A percentile compares a stretch with the other conserved stretches of the same genome.
phyloP scores from a whole-genome alignment of 2,888 invertebrate genomes.

The Idaea aversata region DNA sequence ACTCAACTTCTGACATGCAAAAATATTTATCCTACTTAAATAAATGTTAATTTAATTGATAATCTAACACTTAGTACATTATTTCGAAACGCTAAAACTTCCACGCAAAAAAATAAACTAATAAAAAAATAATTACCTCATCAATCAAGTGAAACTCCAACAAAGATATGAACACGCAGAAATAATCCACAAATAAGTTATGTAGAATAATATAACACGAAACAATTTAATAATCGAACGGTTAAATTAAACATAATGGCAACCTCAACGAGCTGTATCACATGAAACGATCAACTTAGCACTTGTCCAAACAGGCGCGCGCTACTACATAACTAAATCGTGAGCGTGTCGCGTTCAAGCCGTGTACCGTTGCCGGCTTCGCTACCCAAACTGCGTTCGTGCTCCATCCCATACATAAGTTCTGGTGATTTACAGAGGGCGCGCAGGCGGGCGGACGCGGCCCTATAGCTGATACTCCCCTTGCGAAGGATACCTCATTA shows the following conservation, averaged over 20 bases:
- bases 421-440: slow-evolving; percentile 65
- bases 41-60: slow-evolving; percentile 10
- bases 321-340: slow-evolving; percentile 59
- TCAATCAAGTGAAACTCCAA: slow-evolving; percentile 44
- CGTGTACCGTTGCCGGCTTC: slow-evolving; percentile 56
- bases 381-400: slow-evolving; percentile 72
- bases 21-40: slow-evolving; percentile 5
- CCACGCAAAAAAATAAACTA: slow-evolving; percentile 15
- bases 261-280: slow-evolving; percentile 71
- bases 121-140: slow-evolving; percentile 44
- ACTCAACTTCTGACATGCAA: not conserved
- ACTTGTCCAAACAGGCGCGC: slow-evolving; percentile 73
- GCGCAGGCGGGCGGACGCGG: slow-evolving; percentile 57
- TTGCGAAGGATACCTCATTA: slow-evolving; percentile 76
- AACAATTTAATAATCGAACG: slow-evolving; percentile 69
- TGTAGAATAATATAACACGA: slow-evolving; percentile 58
- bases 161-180: slow-evolving; percentile 45
- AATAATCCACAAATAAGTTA: slow-evolving; percentile 42
- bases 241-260: slow-evolving; percentile 75
- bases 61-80: slow-evolving; percentile 13
- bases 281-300: slow-evolving; percentile 78
- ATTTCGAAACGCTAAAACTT: slow-evolving; percentile 11
- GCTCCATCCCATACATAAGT: slow-evolving; percentile 56
- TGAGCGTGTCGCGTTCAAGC: slow-evolving; percentile 36
- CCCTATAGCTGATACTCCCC: slow-evolving; percentile 55